These are phyloP conservation scores for Sebastolobus alascanus DNA, from an alignment of 2,797 vertebrate species.

Conservation along the genomic window DNA sequence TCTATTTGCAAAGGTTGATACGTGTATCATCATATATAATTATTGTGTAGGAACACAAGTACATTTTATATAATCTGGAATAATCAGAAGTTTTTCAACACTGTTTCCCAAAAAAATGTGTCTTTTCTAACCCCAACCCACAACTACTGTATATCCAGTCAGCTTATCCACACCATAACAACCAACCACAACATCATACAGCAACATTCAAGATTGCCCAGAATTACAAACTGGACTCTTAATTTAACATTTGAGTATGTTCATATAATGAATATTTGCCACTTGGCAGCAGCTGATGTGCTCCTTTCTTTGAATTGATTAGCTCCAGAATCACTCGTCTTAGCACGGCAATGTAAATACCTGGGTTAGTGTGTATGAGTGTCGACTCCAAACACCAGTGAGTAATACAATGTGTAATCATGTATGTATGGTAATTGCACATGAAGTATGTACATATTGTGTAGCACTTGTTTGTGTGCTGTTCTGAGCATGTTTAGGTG, in stretches of 20 bases:
- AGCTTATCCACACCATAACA: not conserved
- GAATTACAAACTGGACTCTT: not conserved
- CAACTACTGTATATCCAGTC: not conserved
- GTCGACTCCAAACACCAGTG: not conserved
- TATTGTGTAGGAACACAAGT: not conserved
- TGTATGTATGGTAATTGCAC: slow-evolving; percentile 1
- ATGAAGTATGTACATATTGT: not conserved
- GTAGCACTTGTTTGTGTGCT: slow-evolving; percentile 44
- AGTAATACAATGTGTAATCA: slow-evolving; percentile 14
- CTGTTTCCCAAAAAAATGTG: not conserved
- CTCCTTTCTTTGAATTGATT: not conserved
- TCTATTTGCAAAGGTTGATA: not conserved
- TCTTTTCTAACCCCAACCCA: not conserved
- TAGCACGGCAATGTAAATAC: not conserved
- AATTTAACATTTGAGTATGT: not conserved
- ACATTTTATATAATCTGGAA: not conserved
- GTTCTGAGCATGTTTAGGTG: slow-evolving; percentile 22
- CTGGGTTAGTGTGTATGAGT: not conserved
- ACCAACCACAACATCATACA: not conserved
- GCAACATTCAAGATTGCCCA: not conserved
- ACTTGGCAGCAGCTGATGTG: not conserved
- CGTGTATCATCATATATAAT: not conserved
- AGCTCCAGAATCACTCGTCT: not conserved
- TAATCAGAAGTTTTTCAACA: not conserved
- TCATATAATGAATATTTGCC: not conserved